Evolutionary conservation across 64 coral and sea anemone species (phyloP), one percentile per base, ranked within the genome.

Genomic region (Pocillopora damicornis): DNA sequence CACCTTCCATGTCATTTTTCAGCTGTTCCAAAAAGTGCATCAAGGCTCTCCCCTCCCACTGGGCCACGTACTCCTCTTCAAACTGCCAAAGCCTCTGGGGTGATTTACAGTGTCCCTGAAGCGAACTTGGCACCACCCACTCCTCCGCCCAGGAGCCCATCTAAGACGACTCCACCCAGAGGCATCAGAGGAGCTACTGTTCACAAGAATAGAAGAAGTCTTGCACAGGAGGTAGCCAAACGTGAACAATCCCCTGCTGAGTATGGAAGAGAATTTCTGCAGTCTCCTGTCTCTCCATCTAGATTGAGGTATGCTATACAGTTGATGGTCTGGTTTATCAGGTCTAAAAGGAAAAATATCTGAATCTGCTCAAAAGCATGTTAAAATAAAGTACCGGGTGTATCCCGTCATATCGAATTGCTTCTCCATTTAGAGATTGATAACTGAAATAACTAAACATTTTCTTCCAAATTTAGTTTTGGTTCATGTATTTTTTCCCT

Each of bases 71-170:
- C 74, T 16, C 81, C 89, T 38, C 82, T 91, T 60, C 64, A 83
- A 58, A 34, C 90, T 66, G 90, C 90, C 25, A 92, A 92, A 87
- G 90, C 83, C 13, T 80, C 65, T 22, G 90, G 82, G 35, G 83
- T 92, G 35, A 87, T 84, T 17, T 92, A 87, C 75, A 88, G 60
- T 35, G 12, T 35, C 20, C 82, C 75, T 67, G 89, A 86, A 17
- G 15, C 20, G 4, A 13, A 25, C 38, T 59, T 64, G 13, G 87
- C 90, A 20, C 59, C 83, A 36, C 66, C 80, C 38, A 75, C 75
- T 51, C 60, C 89, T 8, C 79, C 60, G 12, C 38, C 64, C 18
- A 85, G 34, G 63, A 73, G 81, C 17, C 37, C 64, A 26, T 72
- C 72, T 2, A 85, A 65, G 81, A 13, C 64, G 25, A 66, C 15